phyloP scores from a whole-genome alignment of 2,888 invertebrate genomes.

The Idaea dimidiata region DNA sequence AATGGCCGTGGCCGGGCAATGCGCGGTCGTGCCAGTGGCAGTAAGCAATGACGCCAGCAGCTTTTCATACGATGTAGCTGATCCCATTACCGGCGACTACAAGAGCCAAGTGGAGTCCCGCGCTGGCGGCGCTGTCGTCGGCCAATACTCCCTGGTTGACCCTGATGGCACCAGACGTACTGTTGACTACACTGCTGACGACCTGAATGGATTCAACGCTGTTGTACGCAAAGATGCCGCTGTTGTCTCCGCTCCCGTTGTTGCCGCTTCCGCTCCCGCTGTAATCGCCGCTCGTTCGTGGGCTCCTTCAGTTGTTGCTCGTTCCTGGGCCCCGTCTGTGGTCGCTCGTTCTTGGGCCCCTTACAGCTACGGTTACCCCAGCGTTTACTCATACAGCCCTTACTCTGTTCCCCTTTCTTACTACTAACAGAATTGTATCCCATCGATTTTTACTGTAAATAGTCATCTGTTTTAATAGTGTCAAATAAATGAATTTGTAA shows the following conservation, averaged over 20 bases:
- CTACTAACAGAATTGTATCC: constrained; percentile 28
- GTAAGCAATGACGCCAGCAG: constrained; percentile 61
- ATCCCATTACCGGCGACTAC: constrained; percentile 78
- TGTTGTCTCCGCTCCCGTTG: constrained; percentile 43
- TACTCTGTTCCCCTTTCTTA: constrained; percentile 28
- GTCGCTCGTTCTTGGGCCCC: constrained; percentile 18
- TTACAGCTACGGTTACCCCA: constrained; percentile 26
- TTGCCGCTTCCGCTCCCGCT: constrained; percentile 34
- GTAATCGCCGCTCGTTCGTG: constrained; percentile 33
- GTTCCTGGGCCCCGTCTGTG: constrained; percentile 25
- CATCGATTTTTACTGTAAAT: constrained; percentile 35
- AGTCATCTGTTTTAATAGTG: constrained; percentile 25
- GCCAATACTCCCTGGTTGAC: constrained; percentile 77
- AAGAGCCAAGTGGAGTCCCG: constrained; percentile 78
- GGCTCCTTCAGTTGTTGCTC: constrained; percentile 31
- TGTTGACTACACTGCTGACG: constrained; percentile 78
- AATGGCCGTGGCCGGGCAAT: constrained; percentile 54
- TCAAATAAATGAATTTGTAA: neutral
- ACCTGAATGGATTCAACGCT: constrained; percentile 77
- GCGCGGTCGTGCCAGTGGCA: constrained; percentile 57
- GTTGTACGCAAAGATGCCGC: constrained; percentile 75
- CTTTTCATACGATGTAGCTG: constrained; percentile 78
- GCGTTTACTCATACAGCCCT: constrained; percentile 25
- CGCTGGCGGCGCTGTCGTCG: constrained; percentile 69
- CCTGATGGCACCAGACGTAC: constrained; percentile 77